Evolutionary conservation across 2,797 vertebrate genomes (phyloP).

Genomic region (Champsocephalus gunnari): DNA sequence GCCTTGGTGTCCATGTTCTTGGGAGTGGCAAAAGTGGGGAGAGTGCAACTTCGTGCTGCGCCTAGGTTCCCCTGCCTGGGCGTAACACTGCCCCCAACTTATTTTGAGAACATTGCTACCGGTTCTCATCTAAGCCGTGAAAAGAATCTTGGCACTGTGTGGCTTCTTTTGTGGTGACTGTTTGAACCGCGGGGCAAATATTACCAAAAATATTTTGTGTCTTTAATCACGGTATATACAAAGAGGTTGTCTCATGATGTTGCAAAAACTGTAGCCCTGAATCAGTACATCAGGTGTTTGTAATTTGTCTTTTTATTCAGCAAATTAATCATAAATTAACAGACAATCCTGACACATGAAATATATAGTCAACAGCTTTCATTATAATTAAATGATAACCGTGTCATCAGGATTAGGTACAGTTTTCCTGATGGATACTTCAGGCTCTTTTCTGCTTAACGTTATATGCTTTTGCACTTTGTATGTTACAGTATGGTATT

Average conservation of each 20-base stretch:
- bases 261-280: background rate
- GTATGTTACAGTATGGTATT: constrained; percentile 47
- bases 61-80: no score
- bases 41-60: no score
- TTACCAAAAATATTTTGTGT: constrained; percentile 21
- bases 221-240: background rate
- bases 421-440: constrained; percentile 5
- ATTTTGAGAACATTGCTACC: background rate
- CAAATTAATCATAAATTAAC: constrained; percentile 5
- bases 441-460: constrained; percentile 11
- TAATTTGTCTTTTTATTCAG: constrained; percentile 3
- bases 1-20: no score
- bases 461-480: constrained; percentile 23
- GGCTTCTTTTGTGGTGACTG: constrained; percentile 44
- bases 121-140: constrained; percentile 17
- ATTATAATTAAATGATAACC: constrained; percentile 14
- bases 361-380: constrained; percentile 1
- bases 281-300: background rate
- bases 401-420: background rate
- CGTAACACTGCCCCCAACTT: background rate
- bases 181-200: constrained; percentile 48
- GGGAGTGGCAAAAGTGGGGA: no score
- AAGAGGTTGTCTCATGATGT: constrained; percentile 8
- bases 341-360: background rate
- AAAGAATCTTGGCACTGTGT: constrained; percentile 42